phyloP scores from a whole-genome alignment of 2,888 invertebrate species.

The Gari tellinella region DNA sequence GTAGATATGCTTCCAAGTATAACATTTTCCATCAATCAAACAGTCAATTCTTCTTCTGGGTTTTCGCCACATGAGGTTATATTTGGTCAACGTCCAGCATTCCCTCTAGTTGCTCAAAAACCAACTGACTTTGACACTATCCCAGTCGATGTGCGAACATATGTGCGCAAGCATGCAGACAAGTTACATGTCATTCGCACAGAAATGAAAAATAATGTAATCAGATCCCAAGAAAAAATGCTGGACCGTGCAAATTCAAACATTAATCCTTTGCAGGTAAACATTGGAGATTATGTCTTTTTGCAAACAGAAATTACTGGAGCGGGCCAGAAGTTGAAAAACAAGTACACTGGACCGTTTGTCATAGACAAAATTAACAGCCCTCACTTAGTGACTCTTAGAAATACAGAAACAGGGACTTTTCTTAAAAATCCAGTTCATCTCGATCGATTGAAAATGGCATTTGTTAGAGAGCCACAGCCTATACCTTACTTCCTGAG shows the following conservation, averaged over 20 bases:
- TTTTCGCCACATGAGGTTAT: too few relatives aligned
- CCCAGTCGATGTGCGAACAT: conserved; percentile 5
- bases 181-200: background rate
- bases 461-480: conserved; percentile 44
- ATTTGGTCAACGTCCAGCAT: conserved; percentile 48
- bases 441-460: conserved; percentile 51
- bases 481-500: conserved; percentile 39
- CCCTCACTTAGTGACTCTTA: conserved; percentile 38
- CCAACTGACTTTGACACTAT: too few relatives aligned
- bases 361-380: conserved; percentile 40
- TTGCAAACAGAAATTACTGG: conserved; percentile 32
- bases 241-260: conserved; percentile 11
- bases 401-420: conserved; percentile 16
- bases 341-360: conserved; percentile 47
- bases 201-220: conserved; percentile 11
- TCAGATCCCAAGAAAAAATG: conserved; percentile 25
- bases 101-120: conserved; percentile 17
- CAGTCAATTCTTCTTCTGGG: too few relatives aligned
- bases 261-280: conserved; percentile 15
- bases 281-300: conserved; percentile 55
- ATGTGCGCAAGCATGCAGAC: conserved; percentile 5
- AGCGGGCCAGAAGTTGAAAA: conserved; percentile 46
- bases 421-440: conserved; percentile 37
- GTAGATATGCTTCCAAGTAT: conserved; percentile 49
- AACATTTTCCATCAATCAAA: too few relatives aligned